Conservation (phyloP, 1,140 invertebrate species). For the Caenorhabditis inopinata region DNA sequence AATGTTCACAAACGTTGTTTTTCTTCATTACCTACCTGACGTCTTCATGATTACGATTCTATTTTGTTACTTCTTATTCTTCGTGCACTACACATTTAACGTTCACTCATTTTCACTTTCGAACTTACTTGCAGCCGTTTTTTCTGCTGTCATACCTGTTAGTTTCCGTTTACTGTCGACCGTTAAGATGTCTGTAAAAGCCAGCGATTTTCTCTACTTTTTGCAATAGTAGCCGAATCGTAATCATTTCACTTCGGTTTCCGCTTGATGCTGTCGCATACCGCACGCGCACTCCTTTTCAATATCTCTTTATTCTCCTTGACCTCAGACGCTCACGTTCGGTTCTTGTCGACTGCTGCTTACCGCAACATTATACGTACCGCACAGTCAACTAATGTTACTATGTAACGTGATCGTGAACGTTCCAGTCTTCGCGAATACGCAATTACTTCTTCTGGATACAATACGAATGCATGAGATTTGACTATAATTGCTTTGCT, state of each 20-base stretch:
- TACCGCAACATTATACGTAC: conserved; percentile 22
- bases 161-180: neutral
- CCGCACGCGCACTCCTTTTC: neutral
- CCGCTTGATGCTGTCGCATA: conserved; percentile 7
- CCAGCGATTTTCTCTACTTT: neutral
- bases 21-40: no score
- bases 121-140: neutral
- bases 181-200: neutral
- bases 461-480: neutral
- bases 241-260: neutral
- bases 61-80: neutral
- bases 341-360: neutral
- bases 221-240: neutral
- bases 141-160: neutral
- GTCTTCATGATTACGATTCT: no score
- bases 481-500: neutral
- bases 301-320: neutral
- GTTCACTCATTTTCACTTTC: neutral
- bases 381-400: neutral
- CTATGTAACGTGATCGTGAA: neutral
- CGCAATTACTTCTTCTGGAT: conserved; percentile 3
- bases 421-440: neutral
- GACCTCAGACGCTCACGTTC: conserved; percentile 8
- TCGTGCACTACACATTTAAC: neutral
- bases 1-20: no score